Evolutionary conservation across 2,113 vertebrate genomes (phyloP), one percentile per base, ranked within the genome.

Genomic region (Xerus inauris): DNA sequence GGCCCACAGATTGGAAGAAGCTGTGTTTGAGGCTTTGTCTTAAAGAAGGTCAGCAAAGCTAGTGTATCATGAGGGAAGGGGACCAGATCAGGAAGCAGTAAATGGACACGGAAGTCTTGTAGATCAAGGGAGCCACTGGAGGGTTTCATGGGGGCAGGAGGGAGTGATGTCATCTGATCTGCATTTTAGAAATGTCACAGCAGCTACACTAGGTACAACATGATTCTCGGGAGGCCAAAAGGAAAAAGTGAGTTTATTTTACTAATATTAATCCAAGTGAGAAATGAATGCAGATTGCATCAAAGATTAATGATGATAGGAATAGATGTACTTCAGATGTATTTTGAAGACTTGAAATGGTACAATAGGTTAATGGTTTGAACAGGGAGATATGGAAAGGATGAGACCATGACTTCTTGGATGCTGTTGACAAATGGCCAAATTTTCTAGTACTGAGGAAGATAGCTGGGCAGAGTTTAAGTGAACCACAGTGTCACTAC

Each of bases 101-200:
- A 49, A 7, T 47, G 79, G 71, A 30, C 49, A 0, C 5, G 14
- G 20, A n/a, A 4, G 9, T 20, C 38, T 42, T 69, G 28, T 19
- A 91, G 89, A 93, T 89, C 35, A 89, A 86, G 77, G 62, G 73
- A 86, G 26, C 5, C 71, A 57, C 4, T 67, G 84, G 79, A 95
- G 75, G 69, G 6, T 83, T 54, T 80, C 28, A 73, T 5, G 17
- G 32, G 51, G 20, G 7, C 35, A 59, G 6, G 38, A 93, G 47
- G 81, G 40, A 71, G 45, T 40, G 40, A 67, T 32, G 59, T 59
- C 49, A 92, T 59, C 42, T 57, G 6, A 94, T 80, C 80, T 47
- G 6, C 12, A 69, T 13, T 94, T 94, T 87, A 26, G 71, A 65
- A 94, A 65, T 40, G 64, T 85, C 85, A 67, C 8, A n/a, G 35